A percentile compares a stretch with the other conserved stretches of the same genome.
Conservation (phyloP, 2,113 vertebrate species). For the Sardina pilchardus region DNA sequence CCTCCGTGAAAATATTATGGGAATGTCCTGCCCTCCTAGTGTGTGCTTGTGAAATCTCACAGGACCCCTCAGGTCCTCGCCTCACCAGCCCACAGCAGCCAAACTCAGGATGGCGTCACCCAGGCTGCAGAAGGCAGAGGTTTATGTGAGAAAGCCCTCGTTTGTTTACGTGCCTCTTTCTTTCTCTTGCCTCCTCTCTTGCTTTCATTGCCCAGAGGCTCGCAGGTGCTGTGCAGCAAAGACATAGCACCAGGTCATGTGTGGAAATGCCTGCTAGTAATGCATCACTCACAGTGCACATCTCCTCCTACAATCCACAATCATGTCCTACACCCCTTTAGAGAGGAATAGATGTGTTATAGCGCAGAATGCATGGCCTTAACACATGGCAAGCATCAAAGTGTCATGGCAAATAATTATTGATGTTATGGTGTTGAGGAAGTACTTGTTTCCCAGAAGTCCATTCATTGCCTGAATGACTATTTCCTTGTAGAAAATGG, state of each 20-base stretch:
- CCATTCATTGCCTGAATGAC: background rate
- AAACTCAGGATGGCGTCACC: background rate
- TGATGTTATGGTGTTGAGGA: background rate
- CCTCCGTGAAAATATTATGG: background rate
- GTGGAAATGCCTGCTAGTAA: background rate
- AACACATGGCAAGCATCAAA: too few relatives aligned
- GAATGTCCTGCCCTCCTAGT: background rate
- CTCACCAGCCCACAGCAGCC: background rate
- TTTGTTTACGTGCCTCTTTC: background rate
- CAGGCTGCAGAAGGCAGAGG: background rate
- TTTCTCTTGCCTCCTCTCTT: constrained; percentile 29
- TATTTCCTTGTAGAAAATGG: background rate
- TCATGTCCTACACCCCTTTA: too few relatives aligned
- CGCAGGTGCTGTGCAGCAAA: background rate
- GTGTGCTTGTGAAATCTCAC: constrained; percentile 12
- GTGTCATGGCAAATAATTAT: too few relatives aligned
- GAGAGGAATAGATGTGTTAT: too few relatives aligned
- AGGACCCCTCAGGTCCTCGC: background rate
- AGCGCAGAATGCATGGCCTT: too few relatives aligned
- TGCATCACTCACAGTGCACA: background rate
- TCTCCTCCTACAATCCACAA: background rate
- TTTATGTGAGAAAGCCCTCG: background rate
- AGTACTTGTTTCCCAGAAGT: background rate
- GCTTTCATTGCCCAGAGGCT: background rate
- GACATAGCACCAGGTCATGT: background rate